Evolutionary conservation across 2,888 invertebrate genomes (phyloP).

Genomic region (Aethes cnicana): DNA sequence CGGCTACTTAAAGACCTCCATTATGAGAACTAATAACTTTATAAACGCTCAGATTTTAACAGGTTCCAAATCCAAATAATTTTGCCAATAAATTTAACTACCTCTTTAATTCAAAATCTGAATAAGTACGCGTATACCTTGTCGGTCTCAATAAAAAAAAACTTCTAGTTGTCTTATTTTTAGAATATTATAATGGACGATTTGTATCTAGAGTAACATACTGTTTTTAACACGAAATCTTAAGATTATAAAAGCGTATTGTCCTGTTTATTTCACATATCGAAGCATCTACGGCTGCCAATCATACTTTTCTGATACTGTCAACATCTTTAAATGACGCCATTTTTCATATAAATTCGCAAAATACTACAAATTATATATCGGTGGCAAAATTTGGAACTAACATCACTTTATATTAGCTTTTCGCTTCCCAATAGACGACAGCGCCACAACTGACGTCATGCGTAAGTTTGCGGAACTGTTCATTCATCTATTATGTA

Average conservation of each 20-base stretch:
- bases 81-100: too few species aligned
- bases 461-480: neutral
- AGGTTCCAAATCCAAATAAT: too few species aligned
- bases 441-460: neutral
- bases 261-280: neutral
- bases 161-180: too few species aligned
- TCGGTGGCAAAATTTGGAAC: neutral
- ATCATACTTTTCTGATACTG: constrained; percentile 47
- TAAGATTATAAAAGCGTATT: constrained; percentile 2
- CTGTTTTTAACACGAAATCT: too few species aligned
- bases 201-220: too few species aligned
- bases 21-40: too few species aligned
- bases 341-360: constrained; percentile 4
- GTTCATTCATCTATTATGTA: constrained; percentile 14
- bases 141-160: too few species aligned
- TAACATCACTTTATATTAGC: neutral
- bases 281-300: constrained; percentile 35
- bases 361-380: neutral
- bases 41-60: too few species aligned
- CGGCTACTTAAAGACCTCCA: too few species aligned
- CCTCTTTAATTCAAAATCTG: too few species aligned
- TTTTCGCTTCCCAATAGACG: neutral
- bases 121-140: too few species aligned
- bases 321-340: constrained; percentile 36
- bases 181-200: too few species aligned